phyloP scores from a whole-genome alignment of 2,888 invertebrate species.

The Arctia plantaginis region DNA sequence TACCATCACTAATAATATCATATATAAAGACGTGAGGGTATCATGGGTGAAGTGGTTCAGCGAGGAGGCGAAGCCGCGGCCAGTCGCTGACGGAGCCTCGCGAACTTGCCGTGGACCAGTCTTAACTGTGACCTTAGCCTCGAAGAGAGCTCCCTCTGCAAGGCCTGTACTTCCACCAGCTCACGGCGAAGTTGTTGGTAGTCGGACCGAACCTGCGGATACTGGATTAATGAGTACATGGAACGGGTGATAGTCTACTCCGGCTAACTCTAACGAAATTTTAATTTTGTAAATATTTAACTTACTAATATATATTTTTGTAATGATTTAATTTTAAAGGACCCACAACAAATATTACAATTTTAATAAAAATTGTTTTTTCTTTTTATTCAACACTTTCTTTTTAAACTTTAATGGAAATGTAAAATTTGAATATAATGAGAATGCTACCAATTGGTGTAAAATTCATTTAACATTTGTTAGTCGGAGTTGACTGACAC shows the following conservation, averaged over 20 bases:
- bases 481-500: constrained; percentile 48
- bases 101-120: constrained; percentile 91
- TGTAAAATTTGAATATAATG: background rate
- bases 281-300: background rate
- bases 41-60: constrained; percentile 34
- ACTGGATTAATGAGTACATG: constrained; percentile 12
- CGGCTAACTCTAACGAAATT: constrained; percentile 33
- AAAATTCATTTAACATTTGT: constrained; percentile 13
- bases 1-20: constrained; percentile 7
- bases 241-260: constrained; percentile 36
- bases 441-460: background rate
- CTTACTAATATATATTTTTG: background rate
- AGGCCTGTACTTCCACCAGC: constrained; percentile 92
- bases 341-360: background rate
- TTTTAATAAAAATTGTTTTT: too few species aligned
- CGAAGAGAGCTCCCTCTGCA: constrained; percentile 92
- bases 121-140: constrained; percentile 91
- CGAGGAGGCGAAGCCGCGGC: constrained; percentile 82
- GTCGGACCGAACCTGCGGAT: constrained; percentile 88
- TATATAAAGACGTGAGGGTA: constrained; percentile 35
- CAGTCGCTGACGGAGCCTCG: constrained; percentile 90
- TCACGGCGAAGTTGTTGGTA: constrained; percentile 93
- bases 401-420: background rate
- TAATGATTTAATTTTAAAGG: background rate
- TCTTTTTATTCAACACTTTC: too few species aligned